phyloP scores from a whole-genome alignment of 2,888 invertebrate species.

The Macaria notata region DNA sequence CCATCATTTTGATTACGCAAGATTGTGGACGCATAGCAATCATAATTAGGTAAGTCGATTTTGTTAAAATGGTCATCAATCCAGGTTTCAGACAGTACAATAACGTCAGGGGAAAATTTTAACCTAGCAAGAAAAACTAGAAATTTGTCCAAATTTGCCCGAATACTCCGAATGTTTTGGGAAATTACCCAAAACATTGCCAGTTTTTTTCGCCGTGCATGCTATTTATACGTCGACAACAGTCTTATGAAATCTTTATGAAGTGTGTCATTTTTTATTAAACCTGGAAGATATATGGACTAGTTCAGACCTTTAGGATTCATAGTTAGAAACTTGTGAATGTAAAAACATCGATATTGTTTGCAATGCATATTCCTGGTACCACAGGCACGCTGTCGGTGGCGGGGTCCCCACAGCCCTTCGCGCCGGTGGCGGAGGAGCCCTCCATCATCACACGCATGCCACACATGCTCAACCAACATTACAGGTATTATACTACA shows the following conservation, averaged over 20 bases:
- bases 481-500: conserved; percentile 60
- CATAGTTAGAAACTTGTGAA: too few species aligned
- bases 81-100: background rate
- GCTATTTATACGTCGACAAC: too few species aligned
- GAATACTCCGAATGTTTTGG: background rate
- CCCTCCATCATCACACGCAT: conserved; percentile 77
- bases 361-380: conserved; percentile 42
- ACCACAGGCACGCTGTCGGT: conserved; percentile 75
- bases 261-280: too few species aligned
- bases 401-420: conserved; percentile 78
- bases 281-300: too few species aligned
- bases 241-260: too few species aligned
- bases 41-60: background rate
- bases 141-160: background rate
- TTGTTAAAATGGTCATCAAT: background rate
- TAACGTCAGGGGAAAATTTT: background rate
- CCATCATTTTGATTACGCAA: background rate
- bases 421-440: conserved; percentile 72
- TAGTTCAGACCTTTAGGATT: too few species aligned
- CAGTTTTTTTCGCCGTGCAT: too few species aligned
- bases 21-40: background rate
- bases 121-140: background rate
- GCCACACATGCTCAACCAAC: conserved; percentile 78
- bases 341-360: too few species aligned
- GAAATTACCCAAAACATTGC: background rate